Base-by-base conservation (phyloP, 2,888 invertebrate genomes). In the Parasteatoda lunata region DNA sequence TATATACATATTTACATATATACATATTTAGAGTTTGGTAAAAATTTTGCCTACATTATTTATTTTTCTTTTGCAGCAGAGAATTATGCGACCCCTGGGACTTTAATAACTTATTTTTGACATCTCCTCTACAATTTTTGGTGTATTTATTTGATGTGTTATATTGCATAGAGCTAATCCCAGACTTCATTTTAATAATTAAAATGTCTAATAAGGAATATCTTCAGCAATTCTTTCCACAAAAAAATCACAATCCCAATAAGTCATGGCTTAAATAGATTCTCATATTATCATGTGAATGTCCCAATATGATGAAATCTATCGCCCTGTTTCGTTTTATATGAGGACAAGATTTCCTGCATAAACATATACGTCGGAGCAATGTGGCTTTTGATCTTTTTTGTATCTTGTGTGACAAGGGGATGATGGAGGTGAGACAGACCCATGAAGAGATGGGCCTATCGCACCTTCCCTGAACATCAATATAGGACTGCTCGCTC, bases 151-250 rank as follows among this genome's bases (percentile, higher is more conserved):
- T n/a, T n/a, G n/a, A 30, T 30, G 30, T 2, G 30, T 30, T 30
- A 30, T 30, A 30, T 0, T 2, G 30, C 9, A 59, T 4, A 59
- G 13, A 30, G 47, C 13, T 48, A 69, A 69, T 69, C 7, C 47
- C 69, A 69, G 13, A 48, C 47, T 47, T 47, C 69, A 3, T 69
- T 69, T 69, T 69, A 69, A 69, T 47, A 69, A 69, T 69, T 69
- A 6, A 48, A 69, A 59, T 59, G 59, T 8, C 8, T 59, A 11
- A 59, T 59, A 0, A 59, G 4, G 59, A 59, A 8, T 59, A 59
- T 7, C 0, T 6, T 0, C 59, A 7, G 9, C 4, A 9, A 7
- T 9, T 59, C 8, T 59, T 59, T 8, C 8, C 59, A 8, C 4
- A 1, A 59, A 59, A 7, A 48, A 9, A 69, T 69, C 47, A 6